Percentiles rank a stretch among this genome's conserved stretches.
Conservation (phyloP, 2,888 invertebrate species). For the Aphidoletes aphidimyza region DNA sequence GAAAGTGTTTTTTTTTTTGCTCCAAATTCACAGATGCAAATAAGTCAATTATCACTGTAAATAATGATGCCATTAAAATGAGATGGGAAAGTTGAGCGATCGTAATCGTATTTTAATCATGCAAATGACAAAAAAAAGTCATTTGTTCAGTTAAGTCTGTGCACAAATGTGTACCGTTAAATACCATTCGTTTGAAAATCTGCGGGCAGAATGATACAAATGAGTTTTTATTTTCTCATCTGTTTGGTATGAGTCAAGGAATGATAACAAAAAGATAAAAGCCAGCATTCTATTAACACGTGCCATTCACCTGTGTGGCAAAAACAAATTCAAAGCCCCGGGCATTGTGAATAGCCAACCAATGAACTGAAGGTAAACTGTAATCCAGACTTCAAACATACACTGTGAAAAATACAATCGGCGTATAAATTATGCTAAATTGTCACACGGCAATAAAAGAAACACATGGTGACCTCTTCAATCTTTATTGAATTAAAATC, state of each 20-base stretch:
- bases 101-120: not conserved
- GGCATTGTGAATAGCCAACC: not conserved
- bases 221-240: not conserved
- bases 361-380: not conserved
- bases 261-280: not conserved
- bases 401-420: not conserved
- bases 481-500: not conserved
- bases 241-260: not conserved
- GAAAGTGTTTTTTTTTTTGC: no score
- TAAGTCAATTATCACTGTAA: not conserved
- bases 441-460: not conserved
- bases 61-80: not conserved
- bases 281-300: not conserved
- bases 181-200: not conserved
- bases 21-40: no score
- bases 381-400: not conserved
- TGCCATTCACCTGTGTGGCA: not conserved
- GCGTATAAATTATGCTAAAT: not conserved
- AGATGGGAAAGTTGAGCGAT: no score
- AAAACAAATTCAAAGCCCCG: not conserved
- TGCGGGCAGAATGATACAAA: no score
- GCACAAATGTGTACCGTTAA: not conserved
- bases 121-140: not conserved
- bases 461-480: not conserved
- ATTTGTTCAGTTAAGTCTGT: not conserved